These are phyloP conservation scores for Vireo griseus DNA, from an alignment of 2,797 vertebrate species.

Conservation along the genomic window DNA sequence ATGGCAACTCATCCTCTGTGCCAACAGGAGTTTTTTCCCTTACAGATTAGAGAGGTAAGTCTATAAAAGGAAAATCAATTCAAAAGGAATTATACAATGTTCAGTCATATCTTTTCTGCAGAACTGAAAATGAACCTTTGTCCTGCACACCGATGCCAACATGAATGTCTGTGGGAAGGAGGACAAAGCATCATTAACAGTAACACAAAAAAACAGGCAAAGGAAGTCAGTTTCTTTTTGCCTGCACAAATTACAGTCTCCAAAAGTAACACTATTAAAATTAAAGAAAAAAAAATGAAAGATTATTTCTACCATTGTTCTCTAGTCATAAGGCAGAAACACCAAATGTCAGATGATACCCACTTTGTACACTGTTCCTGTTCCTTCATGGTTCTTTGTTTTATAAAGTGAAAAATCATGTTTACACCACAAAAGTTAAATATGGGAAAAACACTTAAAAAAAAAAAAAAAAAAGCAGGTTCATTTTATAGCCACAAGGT, in stretches of 20 bases:
- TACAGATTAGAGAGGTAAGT: neutral
- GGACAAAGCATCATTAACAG: neutral
- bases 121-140: neutral
- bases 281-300: neutral
- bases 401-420: neutral
- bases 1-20: neutral
- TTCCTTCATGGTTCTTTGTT: neutral
- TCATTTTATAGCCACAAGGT: neutral
- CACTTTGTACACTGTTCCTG: neutral
- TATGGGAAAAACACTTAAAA: rapidly evolving
- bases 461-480: neutral
- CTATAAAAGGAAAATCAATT: constrained; percentile 26
- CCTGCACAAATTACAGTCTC: neutral
- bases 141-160: neutral
- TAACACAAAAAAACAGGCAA: neutral
- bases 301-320: neutral
- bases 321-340: neutral
- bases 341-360: neutral
- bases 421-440: neutral
- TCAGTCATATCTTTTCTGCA: neutral
- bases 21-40: neutral
- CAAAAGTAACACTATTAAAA: neutral
- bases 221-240: neutral
- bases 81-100: neutral
- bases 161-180: neutral